Evolutionary conservation across 2,888 invertebrate genomes (phyloP), one percentile per base, ranked within the genome.

Genomic region (Portevinia maculata): DNA sequence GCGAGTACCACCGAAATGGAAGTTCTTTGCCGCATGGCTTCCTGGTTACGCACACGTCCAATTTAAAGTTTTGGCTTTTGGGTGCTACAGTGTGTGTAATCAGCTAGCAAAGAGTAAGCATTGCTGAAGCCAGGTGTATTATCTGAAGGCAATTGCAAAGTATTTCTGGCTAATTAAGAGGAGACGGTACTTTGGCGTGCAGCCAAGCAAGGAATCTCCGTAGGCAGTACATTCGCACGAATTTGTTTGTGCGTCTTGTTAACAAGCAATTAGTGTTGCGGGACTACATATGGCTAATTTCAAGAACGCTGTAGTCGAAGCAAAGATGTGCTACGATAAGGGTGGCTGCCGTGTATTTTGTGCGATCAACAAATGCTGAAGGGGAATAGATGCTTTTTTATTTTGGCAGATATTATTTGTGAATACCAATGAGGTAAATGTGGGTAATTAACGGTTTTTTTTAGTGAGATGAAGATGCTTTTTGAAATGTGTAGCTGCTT

Each of bases 111-210:
- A 41, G 53, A 30, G 39, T 11, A 53, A 41, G 44, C 28, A 30
- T 62, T 46, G 46, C 34, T 50, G 41, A 17, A 52, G 44, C 67
- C 57, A 71, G 71, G 71, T 78, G 17, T 19, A 64, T 44, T 65
- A 50, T 41, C 50, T 7, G 44, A 30, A 50, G 57, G 55, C 17
- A 24, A 48, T 62, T 48, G 62, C 37, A 57, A 52, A 37, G 52
- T 57, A 71, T 78, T 71, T 64, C 52, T 71, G 71, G 59, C 52
- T 78, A 78, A 78, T 78, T 78, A 78, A 52, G 64, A 57, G 65
- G 65, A 71, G 11, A n/a, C 3, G 21, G 7, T 62, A 21, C 28
- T 34, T 15, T 37, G 19, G 13, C 1, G 57, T 52, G 24, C 21
- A 17, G 11, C 8, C 15, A 34, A 52, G 28, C 13, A 48, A 48